Evolutionary conservation across 2,797 vertebrate genomes (phyloP).

Genomic region (Triplophysa bombifrons): DNA sequence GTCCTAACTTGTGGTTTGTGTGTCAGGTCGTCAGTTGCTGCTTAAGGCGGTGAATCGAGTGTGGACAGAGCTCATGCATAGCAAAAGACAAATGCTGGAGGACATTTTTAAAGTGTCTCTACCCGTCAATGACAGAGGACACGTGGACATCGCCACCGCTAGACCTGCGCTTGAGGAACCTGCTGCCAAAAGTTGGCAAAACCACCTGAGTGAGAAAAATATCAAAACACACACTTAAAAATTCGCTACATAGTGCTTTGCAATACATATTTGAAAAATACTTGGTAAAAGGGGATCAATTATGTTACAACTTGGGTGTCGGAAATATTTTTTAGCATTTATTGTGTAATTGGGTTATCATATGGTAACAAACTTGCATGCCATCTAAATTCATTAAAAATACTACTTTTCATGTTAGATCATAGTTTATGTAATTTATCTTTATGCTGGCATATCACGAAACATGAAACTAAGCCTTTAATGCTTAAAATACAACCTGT

Average conservation of each 20-base stretch:
- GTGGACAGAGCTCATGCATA: conserved; percentile 97
- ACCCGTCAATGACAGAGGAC: conserved; percentile 93
- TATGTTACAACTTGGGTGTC: too few relatives aligned
- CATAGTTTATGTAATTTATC: too few relatives aligned
- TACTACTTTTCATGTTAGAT: too few relatives aligned
- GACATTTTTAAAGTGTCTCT: conserved; percentile 95
- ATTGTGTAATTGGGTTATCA: too few relatives aligned
- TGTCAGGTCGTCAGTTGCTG: conserved; percentile 91
- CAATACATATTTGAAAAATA: too few relatives aligned
- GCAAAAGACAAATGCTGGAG: conserved; percentile 94
- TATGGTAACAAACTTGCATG: too few relatives aligned
- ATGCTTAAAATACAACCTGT: background rate
- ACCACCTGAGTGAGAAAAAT: conserved; percentile 86
- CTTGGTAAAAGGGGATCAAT: too few relatives aligned
- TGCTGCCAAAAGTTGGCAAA: conserved; percentile 95
- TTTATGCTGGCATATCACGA: too few relatives aligned
- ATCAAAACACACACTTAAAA: background rate
- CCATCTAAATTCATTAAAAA: too few relatives aligned
- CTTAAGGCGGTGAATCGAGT: conserved; percentile 97
- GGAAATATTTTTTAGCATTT: too few relatives aligned
- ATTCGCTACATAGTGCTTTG: background rate
- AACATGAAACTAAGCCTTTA: too few relatives aligned
- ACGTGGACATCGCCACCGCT: conserved; percentile 89
- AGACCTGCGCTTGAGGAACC: conserved; percentile 91
- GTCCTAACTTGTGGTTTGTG: conserved; percentile 5